Evolutionary conservation across 2,113 vertebrate genomes (phyloP).

Genomic region (Catharus bicknelli): DNA sequence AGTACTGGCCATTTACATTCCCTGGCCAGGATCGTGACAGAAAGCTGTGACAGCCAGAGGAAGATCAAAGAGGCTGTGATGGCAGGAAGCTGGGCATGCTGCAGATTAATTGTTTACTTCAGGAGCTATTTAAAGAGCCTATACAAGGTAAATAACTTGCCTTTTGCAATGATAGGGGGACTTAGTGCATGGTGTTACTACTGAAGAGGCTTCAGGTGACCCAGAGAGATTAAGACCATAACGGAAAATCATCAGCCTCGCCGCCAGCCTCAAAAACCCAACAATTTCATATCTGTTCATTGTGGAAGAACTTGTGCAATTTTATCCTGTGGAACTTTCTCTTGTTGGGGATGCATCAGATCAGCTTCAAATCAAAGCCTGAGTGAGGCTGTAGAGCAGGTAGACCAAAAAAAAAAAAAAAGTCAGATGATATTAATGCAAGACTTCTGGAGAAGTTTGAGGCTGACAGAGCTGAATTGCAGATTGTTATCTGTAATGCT

Average conservation of each 20-base stretch:
- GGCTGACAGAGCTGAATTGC: not conserved
- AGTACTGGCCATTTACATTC: not conserved
- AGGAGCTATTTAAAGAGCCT: not conserved
- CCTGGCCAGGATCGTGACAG: not conserved
- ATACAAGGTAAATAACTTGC: not conserved
- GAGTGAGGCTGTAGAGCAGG: not conserved
- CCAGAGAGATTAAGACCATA: not conserved
- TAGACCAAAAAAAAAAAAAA: not conserved
- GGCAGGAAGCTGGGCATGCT: not conserved
- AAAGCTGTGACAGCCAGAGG: not conserved
- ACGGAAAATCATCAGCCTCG: not conserved
- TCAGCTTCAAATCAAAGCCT: not conserved
- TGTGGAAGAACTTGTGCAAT: not conserved
- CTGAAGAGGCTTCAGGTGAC: not conserved
- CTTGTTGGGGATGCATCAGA: not conserved
- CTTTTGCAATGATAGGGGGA: not conserved
- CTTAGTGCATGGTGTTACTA: not conserved
- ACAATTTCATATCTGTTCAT: not conserved
- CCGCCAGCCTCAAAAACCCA: not conserved
- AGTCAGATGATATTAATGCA: not conserved
- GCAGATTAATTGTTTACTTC: not conserved
- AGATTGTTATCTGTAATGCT: not conserved
- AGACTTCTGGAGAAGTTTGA: not conserved
- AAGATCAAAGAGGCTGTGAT: not conserved
- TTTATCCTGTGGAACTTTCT: not conserved